phyloP scores from a whole-genome alignment of 2,113 vertebrate genomes.

The Hippocampus abdominalis region DNA sequence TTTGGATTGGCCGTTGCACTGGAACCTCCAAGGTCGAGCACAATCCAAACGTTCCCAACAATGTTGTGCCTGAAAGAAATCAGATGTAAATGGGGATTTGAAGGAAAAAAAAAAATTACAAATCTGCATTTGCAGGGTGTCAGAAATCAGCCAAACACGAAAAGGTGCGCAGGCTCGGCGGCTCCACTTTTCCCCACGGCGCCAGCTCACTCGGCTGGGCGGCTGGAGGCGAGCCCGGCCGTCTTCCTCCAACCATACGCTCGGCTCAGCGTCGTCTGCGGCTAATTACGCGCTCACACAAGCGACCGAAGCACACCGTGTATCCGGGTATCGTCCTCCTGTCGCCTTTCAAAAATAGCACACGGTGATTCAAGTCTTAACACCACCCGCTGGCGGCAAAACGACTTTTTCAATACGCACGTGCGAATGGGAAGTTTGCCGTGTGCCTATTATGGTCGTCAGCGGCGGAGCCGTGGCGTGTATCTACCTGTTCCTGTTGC shows the following conservation, averaged over 20 bases:
- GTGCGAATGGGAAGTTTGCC: constrained; percentile 6
- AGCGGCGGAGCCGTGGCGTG: constrained; percentile 37
- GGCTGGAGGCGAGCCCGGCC: constrained; percentile 1
- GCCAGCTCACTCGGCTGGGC: not conserved
- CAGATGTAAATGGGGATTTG: not conserved
- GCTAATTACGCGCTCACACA: not conserved
- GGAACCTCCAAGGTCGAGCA: not conserved
- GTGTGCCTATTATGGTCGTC: constrained; percentile 41
- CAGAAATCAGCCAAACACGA: too few relatives aligned
- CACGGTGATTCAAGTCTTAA: not conserved
- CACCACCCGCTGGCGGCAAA: not conserved
- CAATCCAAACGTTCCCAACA: not conserved
- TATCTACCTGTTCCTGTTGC: constrained; percentile 46
- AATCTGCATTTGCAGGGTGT: too few relatives aligned
- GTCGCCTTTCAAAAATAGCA: not conserved
- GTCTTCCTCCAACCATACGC: not conserved
- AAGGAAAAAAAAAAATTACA: too few relatives aligned
- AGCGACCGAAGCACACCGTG: not conserved
- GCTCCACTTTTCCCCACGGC: not conserved
- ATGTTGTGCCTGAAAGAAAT: not conserved
- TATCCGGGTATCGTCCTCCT: not conserved
- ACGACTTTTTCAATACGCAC: not conserved
- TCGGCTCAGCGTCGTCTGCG: constrained; percentile 1
- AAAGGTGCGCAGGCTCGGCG: not conserved
- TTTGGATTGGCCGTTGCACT: constrained; percentile 14